Base-by-base conservation (phyloP, 2,797 vertebrate genomes). In the Steatocranus sp. region DNA sequence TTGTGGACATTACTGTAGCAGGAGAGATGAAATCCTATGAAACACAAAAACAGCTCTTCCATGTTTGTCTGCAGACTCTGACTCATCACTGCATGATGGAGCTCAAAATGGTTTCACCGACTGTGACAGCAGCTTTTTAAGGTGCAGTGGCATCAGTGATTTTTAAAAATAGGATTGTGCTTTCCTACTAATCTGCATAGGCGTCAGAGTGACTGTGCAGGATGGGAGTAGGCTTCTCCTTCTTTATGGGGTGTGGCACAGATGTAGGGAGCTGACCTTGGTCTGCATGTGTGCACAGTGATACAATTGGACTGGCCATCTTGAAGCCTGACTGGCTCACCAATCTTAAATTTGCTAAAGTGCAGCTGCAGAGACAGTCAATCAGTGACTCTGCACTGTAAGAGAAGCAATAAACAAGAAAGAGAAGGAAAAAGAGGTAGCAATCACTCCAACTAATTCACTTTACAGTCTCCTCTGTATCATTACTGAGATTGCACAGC, bases 401-500 rank as follows among this genome's bases (percentile, higher is more conserved):
- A 89, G 76, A 76, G 73, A 49, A 81, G 79, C 80, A 81, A 89
- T 92, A 91, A 91, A 88, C 70, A 15, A 68, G 27, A 84, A n/a
- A 66, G 23, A 84, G 77, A 63, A 80, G 86, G 78, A 79, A 75
- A 54, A 76, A 51, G 54, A 81, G 32, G 43, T 78, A 81, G 81
- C 46, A 25, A 61, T 68, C 81, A 76, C 76, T 83, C 80, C 66
- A 68, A 27, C 79, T 85, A 87, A 94, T 95, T 93, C 83, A 93
- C 91, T 93, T 87, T 63, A 76, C 43, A 53, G 50, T 87, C 83
- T 86, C 77, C 81, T 48, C 75, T 54, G 86, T 86, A 92, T 93
- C 90, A 95, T 95, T 95, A 96, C 83, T 76, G 91, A 91, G 88
- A 94, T 91, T 93, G 92, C 77, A 84, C 56, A 78, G 86, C 58